Evolutionary conservation across 2,797 vertebrate genomes (phyloP).

Genomic region (Rhabdomys pumilio): DNA sequence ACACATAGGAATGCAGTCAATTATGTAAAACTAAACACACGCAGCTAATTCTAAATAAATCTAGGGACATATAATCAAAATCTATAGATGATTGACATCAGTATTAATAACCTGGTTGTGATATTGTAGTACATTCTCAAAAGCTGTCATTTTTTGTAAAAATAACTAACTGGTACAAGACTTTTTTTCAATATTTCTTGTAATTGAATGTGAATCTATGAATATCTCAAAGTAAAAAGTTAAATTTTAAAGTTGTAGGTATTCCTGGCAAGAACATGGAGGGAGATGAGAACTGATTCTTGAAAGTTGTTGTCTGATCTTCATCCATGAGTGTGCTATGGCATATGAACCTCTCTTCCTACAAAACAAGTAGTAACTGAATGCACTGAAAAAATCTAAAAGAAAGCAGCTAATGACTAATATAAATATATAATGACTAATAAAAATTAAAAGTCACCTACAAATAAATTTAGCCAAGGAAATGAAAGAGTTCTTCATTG

Average conservation of each 20-base stretch:
- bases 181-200: neutral
- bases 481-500: neutral
- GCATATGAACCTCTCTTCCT: neutral
- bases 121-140: neutral
- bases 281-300: neutral
- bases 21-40: neutral
- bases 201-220: neutral
- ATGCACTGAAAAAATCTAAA: neutral
- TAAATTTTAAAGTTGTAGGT: neutral
- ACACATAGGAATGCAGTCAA: neutral
- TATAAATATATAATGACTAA: neutral
- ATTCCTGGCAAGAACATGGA: neutral
- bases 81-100: neutral
- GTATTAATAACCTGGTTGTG: neutral
- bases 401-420: neutral
- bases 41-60: neutral
- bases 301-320: neutral
- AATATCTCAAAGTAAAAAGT: conserved; percentile 24
- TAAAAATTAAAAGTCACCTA: neutral
- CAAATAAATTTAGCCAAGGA: neutral
- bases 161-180: neutral
- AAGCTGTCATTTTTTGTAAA: neutral
- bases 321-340: neutral
- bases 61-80: neutral
- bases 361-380: neutral